Evolutionary conservation across 2,113 vertebrate species (phyloP).

Genomic region (Paramisgurnus dabryanus): DNA sequence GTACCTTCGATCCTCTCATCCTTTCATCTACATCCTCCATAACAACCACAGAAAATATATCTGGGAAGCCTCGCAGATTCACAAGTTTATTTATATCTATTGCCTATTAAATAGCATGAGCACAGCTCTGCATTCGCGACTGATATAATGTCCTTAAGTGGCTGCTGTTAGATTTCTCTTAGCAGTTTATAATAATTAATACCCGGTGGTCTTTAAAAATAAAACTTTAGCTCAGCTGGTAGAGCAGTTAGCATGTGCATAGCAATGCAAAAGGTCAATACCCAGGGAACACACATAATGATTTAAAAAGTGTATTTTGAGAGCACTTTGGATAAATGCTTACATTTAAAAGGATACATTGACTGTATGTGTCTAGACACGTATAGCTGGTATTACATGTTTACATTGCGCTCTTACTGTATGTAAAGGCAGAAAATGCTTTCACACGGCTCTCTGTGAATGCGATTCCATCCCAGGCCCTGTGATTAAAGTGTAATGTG

Average conservation of each 20-base stretch:
- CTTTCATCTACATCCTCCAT: constrained; percentile 22
- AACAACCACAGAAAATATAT: constrained; percentile 11
- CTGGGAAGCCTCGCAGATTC: not conserved
- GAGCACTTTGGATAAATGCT: no score
- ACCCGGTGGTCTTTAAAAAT: no score
- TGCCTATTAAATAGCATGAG: not conserved
- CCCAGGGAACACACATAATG: no score
- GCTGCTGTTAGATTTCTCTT: not conserved
- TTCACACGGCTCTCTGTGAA: not conserved
- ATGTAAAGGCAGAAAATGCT: not conserved
- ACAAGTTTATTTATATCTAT: constrained; percentile 35
- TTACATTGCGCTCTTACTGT: not conserved
- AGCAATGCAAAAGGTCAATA: no score
- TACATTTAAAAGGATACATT: not conserved
- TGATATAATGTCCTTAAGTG: not conserved
- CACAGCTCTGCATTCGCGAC: not conserved
- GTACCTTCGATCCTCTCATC: not conserved
- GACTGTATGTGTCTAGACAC: not conserved
- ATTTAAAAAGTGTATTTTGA: no score
- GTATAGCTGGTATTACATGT: not conserved
- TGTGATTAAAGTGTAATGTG: constrained; percentile 19
- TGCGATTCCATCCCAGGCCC: constrained; percentile 1
- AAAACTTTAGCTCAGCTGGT: no score
- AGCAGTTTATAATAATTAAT: no score
- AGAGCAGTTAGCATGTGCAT: no score